Percentiles rank a stretch among this genome's conserved stretches.
These are phyloP conservation scores for Mus musculus DNA, from an alignment of 2,113 vertebrate genomes.

Conservation along the genomic window GRCm39 chr5:67259001-67259500, in stretches of 20 bases:
- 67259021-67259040: neutral
- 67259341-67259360: fast-evolving
- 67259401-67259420: slow-evolving; percentile 73
- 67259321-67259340: slow-evolving; percentile 67
- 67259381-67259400: neutral
- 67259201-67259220: neutral
- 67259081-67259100: neutral
- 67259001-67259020: neutral
- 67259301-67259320: neutral
- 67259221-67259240: neutral
- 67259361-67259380: neutral
- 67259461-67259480: slow-evolving; percentile 72
- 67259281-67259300: neutral
- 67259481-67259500: slow-evolving; percentile 24
- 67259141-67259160: fast-evolving
- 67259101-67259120: neutral
- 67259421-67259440: slow-evolving; percentile 80
- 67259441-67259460: slow-evolving; percentile 84
- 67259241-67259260: too few relatives aligned
- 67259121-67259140: neutral
- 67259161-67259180: neutral
- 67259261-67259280: neutral
- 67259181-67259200: fast-evolving
- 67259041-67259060: neutral
- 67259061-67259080: neutral